Evolutionary conservation across 2,888 invertebrate genomes (phyloP).

Genomic region (Sphaeridia pumilis): DNA sequence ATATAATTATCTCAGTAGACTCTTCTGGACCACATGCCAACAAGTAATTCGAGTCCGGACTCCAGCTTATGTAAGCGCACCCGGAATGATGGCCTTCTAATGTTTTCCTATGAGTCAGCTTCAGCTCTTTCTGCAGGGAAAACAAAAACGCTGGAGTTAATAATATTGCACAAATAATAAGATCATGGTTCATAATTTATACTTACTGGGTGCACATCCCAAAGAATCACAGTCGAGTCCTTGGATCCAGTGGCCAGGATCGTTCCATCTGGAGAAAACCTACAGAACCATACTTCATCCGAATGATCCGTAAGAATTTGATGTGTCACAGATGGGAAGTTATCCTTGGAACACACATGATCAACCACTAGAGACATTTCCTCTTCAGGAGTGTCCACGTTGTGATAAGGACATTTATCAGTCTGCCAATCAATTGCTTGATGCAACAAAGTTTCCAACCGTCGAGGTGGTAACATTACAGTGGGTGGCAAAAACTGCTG

Average conservation of each 20-base stretch:
- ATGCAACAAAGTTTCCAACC: constrained; percentile 38
- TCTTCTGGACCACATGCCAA: constrained; percentile 93
- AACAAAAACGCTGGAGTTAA: constrained; percentile 3
- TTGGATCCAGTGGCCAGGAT: constrained; percentile 94
- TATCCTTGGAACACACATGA: constrained; percentile 71
- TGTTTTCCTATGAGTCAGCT: constrained; percentile 50
- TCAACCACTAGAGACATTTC: constrained; percentile 67
- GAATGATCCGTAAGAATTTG: constrained; percentile 86
- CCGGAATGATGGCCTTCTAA: constrained; percentile 88
- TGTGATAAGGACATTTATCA: constrained; percentile 79
- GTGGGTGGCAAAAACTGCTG: constrained; percentile 86
- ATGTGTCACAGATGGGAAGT: constrained; percentile 72
- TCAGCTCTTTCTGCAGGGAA: constrained; percentile 36
- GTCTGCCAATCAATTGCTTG: constrained; percentile 49
- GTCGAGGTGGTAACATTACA: constrained; percentile 88
- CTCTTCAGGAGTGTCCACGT: constrained; percentile 45
- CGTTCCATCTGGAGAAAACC: constrained; percentile 90
- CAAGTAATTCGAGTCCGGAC: constrained; percentile 81
- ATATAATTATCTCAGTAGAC: constrained; percentile 88
- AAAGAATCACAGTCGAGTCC: constrained; percentile 88
- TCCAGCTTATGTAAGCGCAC: constrained; percentile 88
- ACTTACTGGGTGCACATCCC: constrained; percentile 81
- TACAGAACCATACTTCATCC: constrained; percentile 98
- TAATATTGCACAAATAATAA: too few relatives aligned
- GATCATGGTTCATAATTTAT: too few relatives aligned